Base-by-base conservation (phyloP, 2,888 invertebrate genomes). In the Eristalis tenax region DNA sequence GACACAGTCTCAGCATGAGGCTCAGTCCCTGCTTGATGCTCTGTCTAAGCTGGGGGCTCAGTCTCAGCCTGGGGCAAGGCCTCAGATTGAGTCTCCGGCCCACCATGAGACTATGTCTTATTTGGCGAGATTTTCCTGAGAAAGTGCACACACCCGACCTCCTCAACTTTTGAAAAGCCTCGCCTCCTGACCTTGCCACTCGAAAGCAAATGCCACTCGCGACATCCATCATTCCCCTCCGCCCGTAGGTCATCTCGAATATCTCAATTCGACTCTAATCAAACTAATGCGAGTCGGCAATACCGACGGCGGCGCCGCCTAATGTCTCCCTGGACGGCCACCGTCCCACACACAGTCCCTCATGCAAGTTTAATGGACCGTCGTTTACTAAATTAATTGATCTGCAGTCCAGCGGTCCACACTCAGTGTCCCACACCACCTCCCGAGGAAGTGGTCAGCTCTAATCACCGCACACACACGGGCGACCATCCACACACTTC, bases 331-430 rank as follows among this genome's bases (percentile, higher is more conserved):
- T 50, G 70, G 75, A 70, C 74, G 43, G 59, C 4, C 23, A 26
- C 59, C 5, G 43, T 5, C 66, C 68, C 56, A 68, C 76, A 76
- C 56, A 61, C 64, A 50, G 50, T 68, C 81, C 63, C 63, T 85
- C 83, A 86, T 86, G 86, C 78, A 86, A 86, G 40, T 83, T 86
- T 86, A 86, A 86, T 86, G 61, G 70, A 66, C 83, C 74, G 78
- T 79, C 86, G 75, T 86, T 83, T 86, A 78, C 86, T 83, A 78
- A 83, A 86, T 75, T 86, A 86, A 86, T 86, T 75, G 86, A 79
- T 50, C 22, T 61, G 61, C 59, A 32, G 15, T 73, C 26, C 43
- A 2, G 32, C 35, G 26, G 26, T 26, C 26, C 26, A 26, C n/a
- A n/a, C n/a, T n/a, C n/a, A n/a, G n/a, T n/a, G n/a, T n/a, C n/a